These are phyloP conservation scores for Parascotia fuliginaria DNA, from an alignment of 2,888 invertebrate species.

Conservation along the genomic window DNA sequence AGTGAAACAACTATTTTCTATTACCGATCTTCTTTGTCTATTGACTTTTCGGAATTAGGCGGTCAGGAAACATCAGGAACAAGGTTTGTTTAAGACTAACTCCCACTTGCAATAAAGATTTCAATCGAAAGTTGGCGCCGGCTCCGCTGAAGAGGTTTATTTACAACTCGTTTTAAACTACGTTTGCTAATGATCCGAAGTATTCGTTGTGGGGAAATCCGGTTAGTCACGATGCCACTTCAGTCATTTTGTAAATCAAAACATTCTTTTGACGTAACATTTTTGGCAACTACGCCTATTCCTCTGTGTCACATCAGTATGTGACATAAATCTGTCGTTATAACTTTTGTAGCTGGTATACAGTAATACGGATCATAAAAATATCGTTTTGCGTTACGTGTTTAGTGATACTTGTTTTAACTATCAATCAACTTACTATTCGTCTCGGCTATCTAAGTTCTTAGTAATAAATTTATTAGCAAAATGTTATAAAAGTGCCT, in stretches of 20 bases:
- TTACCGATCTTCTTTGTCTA: slow-evolving; percentile 51
- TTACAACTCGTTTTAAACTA: slow-evolving; percentile 37
- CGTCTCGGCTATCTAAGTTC: background rate
- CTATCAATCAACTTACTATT: slow-evolving; percentile 8
- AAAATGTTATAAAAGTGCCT: slow-evolving; percentile 11
- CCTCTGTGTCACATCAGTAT: slow-evolving; percentile 21
- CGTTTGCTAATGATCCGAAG: slow-evolving; percentile 35
- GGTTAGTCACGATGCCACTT: slow-evolving; percentile 43
- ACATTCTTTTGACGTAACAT: slow-evolving; percentile 42
- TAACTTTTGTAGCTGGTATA: slow-evolving; percentile 19
- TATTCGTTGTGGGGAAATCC: slow-evolving; percentile 42
- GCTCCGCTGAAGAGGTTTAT: slow-evolving; percentile 27
- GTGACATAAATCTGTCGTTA: slow-evolving; percentile 26
- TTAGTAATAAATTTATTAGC: slow-evolving; percentile 8
- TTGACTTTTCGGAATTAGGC: slow-evolving; percentile 55
- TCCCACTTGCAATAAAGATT: slow-evolving; percentile 25
- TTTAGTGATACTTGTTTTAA: slow-evolving; percentile 12
- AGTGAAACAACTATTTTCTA: slow-evolving; percentile 59
- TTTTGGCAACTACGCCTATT: slow-evolving; percentile 41
- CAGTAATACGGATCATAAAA: slow-evolving; percentile 15
- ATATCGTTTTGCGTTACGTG: slow-evolving; percentile 14
- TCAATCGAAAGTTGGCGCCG: slow-evolving; percentile 39
- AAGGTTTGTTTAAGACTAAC: slow-evolving; percentile 28
- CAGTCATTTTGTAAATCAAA: slow-evolving; percentile 34
- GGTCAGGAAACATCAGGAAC: slow-evolving; percentile 44